Conservation (phyloP, 1,140 invertebrate genomes). For the Eriosoma lanigerum region DNA sequence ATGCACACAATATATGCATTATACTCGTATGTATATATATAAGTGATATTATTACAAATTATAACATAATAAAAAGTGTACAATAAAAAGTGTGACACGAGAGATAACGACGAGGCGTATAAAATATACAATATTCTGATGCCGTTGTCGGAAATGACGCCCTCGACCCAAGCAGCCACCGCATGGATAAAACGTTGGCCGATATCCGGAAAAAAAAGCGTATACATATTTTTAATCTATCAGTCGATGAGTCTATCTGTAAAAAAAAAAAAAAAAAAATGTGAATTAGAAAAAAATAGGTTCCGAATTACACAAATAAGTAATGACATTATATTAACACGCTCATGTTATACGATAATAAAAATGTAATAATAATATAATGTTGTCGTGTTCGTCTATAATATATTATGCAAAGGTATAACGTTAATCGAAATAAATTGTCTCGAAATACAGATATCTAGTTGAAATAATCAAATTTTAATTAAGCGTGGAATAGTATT, state of each 20-base stretch:
- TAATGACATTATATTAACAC: too few relatives aligned
- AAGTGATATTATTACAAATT: background rate
- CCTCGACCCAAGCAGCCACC: slow-evolving; percentile 1
- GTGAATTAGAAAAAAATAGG: background rate
- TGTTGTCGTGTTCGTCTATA: too few relatives aligned
- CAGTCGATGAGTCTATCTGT: slow-evolving; percentile 48
- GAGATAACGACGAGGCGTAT: background rate
- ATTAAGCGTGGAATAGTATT: too few relatives aligned
- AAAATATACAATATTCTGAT: background rate
- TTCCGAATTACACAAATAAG: background rate
- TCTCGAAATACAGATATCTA: too few relatives aligned
- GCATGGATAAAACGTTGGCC: slow-evolving; percentile 8
- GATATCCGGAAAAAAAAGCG: slow-evolving; percentile 17
- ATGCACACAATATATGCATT: too few relatives aligned
- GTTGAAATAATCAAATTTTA: too few relatives aligned
- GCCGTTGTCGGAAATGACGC: slow-evolving; percentile 23
- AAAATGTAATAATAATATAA: too few relatives aligned
- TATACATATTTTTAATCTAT: slow-evolving; percentile 45
- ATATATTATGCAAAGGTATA: too few relatives aligned
- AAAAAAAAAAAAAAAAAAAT: background rate
- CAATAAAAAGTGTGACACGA: background rate
- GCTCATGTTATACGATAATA: too few relatives aligned
- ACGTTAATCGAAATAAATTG: too few relatives aligned
- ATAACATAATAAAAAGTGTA: slow-evolving; percentile 14
- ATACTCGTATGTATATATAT: too few relatives aligned